Evolutionary conservation across 2,113 vertebrate genomes (phyloP).

Genomic region (Tragelaphus scriptus): DNA sequence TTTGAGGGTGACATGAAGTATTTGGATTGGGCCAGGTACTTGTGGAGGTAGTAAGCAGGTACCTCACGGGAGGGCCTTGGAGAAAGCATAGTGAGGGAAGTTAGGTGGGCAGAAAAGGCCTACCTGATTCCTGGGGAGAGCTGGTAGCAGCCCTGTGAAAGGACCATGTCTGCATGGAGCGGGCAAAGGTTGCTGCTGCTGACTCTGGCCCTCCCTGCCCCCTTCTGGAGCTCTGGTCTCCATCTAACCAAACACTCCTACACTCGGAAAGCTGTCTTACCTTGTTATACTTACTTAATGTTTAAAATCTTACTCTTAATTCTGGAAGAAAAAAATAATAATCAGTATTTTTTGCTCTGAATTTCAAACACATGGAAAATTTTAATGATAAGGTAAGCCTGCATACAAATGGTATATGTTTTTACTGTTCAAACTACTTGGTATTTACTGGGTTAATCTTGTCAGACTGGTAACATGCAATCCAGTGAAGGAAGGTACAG

Average conservation of each 20-base stretch:
- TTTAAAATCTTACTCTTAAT: neutral
- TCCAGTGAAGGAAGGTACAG: neutral
- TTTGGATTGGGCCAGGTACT: neutral
- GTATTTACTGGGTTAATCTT: neutral
- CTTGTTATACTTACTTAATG: neutral
- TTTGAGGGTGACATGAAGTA: neutral
- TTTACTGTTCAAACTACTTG: neutral
- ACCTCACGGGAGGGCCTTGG: neutral
- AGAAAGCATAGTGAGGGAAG: neutral
- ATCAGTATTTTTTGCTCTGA: neutral
- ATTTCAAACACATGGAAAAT: neutral
- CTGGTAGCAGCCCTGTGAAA: neutral
- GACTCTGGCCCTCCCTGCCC: neutral
- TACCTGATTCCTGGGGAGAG: neutral
- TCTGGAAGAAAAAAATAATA: neutral
- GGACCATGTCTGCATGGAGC: rapidly evolving
- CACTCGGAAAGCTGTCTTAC: neutral
- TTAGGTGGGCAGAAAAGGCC: neutral
- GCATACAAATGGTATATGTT: neutral
- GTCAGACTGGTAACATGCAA: neutral
- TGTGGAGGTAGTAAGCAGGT: neutral
- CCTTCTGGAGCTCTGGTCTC: neutral
- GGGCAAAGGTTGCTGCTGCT: too few relatives aligned
- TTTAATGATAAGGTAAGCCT: neutral
- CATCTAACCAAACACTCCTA: neutral